Base-by-base conservation (phyloP, 2,888 invertebrate species). In the Magallana nippona region DNA sequence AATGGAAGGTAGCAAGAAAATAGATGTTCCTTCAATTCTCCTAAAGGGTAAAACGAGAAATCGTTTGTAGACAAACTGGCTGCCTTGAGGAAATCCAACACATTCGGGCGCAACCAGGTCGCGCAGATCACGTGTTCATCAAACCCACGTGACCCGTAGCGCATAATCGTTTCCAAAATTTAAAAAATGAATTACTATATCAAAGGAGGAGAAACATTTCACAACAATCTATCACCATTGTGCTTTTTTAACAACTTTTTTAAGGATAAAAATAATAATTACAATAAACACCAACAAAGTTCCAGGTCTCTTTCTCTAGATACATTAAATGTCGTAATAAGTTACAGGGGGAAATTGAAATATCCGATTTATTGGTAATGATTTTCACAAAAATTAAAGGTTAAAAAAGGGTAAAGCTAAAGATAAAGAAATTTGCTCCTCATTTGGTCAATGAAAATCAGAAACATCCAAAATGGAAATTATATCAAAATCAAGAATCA, bases 11-110 rank as follows among this genome's bases (percentile, higher is more conserved):
- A 27, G 71, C 71, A 71, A 71, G 71, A 71, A 71, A 71, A 71
- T 71, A 71, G 71, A 71, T 71, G 71, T 71, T 71, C 71, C 71
- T 71, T 71, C 71, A 71, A 71, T 71, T 71, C 71, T 71, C 71
- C 71, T 27, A 71, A 15, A 71, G 71, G 71, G 71, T 71, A 71
- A 71, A 71, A 71, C 71, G 71, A 71, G 71, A 71, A 71, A 71
- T 71, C 71, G 71, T 71, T 71, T 71, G 71, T 71, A 71, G 71
- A 71, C 71, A 71, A 71, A 71, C 71, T 71, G 71, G 71, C 71
- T 71, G 71, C 71, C 71, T 71, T 71, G 27, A 71, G 71, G 71
- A 71, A 71, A 71, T 71, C 71, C 71, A 71, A 71, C 71, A 71
- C 71, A 71, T 22, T 71, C 71, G 71, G 32, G 71, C 71, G 71